Base-by-base conservation (phyloP, 1,140 invertebrate species). In the Papilio glaucus region DNA sequence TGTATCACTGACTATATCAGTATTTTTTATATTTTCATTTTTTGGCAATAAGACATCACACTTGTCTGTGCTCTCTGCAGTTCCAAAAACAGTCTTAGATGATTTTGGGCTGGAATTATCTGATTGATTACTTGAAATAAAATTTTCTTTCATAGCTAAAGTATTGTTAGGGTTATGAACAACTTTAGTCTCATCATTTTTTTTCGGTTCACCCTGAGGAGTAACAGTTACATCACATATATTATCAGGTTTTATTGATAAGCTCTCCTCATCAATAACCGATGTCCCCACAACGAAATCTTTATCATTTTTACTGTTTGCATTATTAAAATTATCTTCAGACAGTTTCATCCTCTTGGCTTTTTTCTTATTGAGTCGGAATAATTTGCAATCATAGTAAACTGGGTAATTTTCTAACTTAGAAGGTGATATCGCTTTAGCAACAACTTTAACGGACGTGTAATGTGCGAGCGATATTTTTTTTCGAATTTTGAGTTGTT, bases 301-400 rank as follows among this genome's bases (percentile, higher is more conserved):
- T 71, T 42, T 65, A 13, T 7, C 13, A 38, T 42, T 15, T 26
- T 60, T 7, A 74, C 29, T 71, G 15, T 68, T 24, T 69, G 15
- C 12, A 37, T 72, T 53, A n/a, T 18, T 62, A 15, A 45, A 29
- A 42, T 39, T 24, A 62, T 65, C 42, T 37, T 72, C 53, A 63
- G 49, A 33, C 18, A 39, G 41, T 15, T 41, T 57, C 4, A 42
- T 65, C 37, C 24, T n/a, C 13, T 37, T 61, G 71, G 61, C n/a
- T 24, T 61, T 62, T 67, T 76, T 78, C 41, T 73, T 78, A 60
- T 85, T 79, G 26, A 8, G 49, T 62, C 61, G 78, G 73, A 71
- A 88, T 18, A 91, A 77, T 69, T 85, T 84, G 71, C 90, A 91
- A 69, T 88, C 77, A 73, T 87, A 78, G 76, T 84, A 89, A 26